A percentile compares a stretch with the other conserved stretches of the same genome.
Conservation (phyloP, 2,888 invertebrate species). For the Congeria kusceri region DNA sequence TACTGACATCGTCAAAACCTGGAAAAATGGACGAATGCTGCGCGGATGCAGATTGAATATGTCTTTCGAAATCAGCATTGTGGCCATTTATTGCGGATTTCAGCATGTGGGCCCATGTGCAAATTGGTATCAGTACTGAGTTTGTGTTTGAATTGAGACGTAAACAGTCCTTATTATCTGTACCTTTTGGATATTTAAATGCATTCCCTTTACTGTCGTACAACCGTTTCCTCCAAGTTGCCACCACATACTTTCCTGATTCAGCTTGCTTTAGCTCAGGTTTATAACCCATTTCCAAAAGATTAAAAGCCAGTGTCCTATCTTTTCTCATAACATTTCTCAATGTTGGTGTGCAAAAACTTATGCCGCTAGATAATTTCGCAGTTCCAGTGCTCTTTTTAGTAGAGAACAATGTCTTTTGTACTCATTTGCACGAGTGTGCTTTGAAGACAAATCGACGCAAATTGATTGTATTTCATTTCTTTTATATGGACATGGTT, state of each 20-base stretch:
- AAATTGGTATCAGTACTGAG: constrained; percentile 18
- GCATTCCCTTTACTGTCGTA: constrained; percentile 34
- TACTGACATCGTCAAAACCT: constrained; percentile 54
- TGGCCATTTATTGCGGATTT: constrained; percentile 35
- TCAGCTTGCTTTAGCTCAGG: constrained; percentile 50
- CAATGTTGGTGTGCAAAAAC: constrained; percentile 61
- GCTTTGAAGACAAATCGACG: constrained; percentile 58
- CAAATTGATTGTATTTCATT: constrained; percentile 64
- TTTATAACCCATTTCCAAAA: constrained; percentile 59
- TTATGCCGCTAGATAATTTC: constrained; percentile 58
- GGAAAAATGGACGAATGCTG: not conserved
- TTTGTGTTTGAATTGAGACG: constrained; percentile 27
- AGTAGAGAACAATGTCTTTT: constrained; percentile 62
- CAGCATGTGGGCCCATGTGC: constrained; percentile 31
- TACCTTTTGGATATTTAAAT: too few species aligned
- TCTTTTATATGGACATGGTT: constrained; percentile 54
- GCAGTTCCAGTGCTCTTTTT: constrained; percentile 54
- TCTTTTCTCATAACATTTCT: constrained; percentile 48
- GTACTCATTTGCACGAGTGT: constrained; percentile 63
- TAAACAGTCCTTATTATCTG: too few species aligned
- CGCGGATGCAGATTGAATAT: not conserved
- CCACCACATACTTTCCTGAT: constrained; percentile 38
- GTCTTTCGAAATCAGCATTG: constrained; percentile 11
- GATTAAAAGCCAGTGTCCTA: constrained; percentile 61
- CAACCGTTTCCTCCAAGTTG: constrained; percentile 63